Evolutionary conservation across 2,113 vertebrate genomes (phyloP), one percentile per base, ranked within the genome.

Genomic region (Nycticryphes semicollaris): DNA sequence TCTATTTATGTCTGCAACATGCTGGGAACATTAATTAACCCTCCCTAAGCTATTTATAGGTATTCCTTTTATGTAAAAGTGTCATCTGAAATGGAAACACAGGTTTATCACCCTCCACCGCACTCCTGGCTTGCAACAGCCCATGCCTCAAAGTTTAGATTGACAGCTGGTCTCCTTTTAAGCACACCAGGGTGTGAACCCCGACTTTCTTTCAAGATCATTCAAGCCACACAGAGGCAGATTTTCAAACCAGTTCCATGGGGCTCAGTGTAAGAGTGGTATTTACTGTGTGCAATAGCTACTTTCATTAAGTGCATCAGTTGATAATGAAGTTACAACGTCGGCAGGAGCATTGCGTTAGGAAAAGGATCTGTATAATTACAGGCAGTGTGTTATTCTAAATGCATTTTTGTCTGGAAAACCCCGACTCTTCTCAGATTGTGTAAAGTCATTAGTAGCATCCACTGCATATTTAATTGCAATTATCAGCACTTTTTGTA

Each of bases 21-120:
- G 33, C 79, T 88, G 79, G 60, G 69, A 93, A n/a, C 88, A 87
- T 81, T 95, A 90, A 96, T 93, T 90, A 95, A 86, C 66, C 56
- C 64, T 86, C 41, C 48, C 59, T 93, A 84, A 88, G 77, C 56
- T 90, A 96, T 92, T 96, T 89, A 67, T 86, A 92, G 64, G 35
- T 75, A 33, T 70, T 80, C 17, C 43, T 90, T 86, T 84, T 56
- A 60, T 51, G 41, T 19, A 28, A 33, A 86, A 60, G 21, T 78
- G 35, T 31, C 59, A 86, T 70, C 72, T 84, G 35, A 95, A 88
- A 93, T 75, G 43, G 72, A 95, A 94, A 68, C 88, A 67, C 12
- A 48, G 24, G 30, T 90, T 94, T 92, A 75, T 90, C 79, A 74
- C 43, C 27, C 68, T 92, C 60, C 8, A 75, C 19, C 1, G 2